phyloP scores from a whole-genome alignment of 2,797 vertebrate genomes.

The Choloepus didactylus region DNA sequence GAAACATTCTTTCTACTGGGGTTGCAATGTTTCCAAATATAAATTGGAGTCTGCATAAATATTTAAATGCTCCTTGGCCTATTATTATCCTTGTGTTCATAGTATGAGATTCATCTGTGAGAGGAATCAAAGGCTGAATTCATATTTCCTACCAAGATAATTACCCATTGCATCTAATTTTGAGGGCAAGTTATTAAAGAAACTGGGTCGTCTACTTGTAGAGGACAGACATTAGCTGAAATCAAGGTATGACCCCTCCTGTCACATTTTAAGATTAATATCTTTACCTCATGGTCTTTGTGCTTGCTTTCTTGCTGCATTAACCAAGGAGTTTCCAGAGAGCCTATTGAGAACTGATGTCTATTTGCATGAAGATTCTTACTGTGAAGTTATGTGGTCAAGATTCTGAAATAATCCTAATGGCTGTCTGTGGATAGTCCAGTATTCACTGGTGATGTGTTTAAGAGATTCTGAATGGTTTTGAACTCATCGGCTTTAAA shows the following conservation, averaged over 20 bases:
- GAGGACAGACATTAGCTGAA: slow-evolving; percentile 64
- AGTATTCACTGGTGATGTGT: slow-evolving; percentile 35
- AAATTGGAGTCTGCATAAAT: slow-evolving; percentile 77
- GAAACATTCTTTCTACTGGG: slow-evolving; percentile 43
- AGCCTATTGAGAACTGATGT: background rate
- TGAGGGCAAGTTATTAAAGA: slow-evolving; percentile 71
- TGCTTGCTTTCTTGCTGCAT: slow-evolving; percentile 50
- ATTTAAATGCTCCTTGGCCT: slow-evolving; percentile 75
- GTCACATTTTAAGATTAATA: slow-evolving; percentile 57
- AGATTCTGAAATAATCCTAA: slow-evolving; percentile 67
- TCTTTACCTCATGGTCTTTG: background rate
- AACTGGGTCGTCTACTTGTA: slow-evolving; percentile 62
- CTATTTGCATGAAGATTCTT: slow-evolving; percentile 31
- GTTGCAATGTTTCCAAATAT: slow-evolving; percentile 60
- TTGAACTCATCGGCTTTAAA: slow-evolving; percentile 67
- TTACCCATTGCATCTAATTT: slow-evolving; percentile 71
- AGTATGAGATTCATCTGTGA: slow-evolving; percentile 60
- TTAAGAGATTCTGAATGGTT: slow-evolving; percentile 60
- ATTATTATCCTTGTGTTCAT: slow-evolving; percentile 75
- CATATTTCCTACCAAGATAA: slow-evolving; percentile 73
- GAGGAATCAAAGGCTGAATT: slow-evolving; percentile 73
- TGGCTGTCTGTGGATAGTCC: slow-evolving; percentile 8
- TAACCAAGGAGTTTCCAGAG: slow-evolving; percentile 44
- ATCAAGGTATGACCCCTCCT: slow-evolving; percentile 64
- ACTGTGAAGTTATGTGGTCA: background rate